Conservation (phyloP, 2,888 invertebrate genomes). For the Ryuthela nishihirai region DNA sequence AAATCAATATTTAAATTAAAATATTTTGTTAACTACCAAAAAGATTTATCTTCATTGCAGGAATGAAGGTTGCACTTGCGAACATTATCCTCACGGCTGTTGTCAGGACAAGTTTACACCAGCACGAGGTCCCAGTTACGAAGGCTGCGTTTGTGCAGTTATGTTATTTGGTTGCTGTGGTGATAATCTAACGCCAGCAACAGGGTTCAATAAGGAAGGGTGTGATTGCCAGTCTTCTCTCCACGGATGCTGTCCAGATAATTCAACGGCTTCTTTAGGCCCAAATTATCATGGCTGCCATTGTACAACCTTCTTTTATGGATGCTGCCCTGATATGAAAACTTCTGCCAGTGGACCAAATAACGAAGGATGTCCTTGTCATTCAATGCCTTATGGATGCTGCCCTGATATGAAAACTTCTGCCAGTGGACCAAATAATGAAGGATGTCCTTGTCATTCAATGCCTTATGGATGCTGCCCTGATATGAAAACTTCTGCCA, state of each 20-base stretch:
- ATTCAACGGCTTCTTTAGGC: slow-evolving; percentile 45
- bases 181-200: slow-evolving; percentile 47
- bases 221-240: slow-evolving; percentile 20
- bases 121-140: slow-evolving; percentile 57
- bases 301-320: slow-evolving; percentile 40
- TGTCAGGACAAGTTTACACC: slow-evolving; percentile 70
- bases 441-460: slow-evolving; percentile 58
- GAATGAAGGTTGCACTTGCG: slow-evolving; percentile 57
- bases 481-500: slow-evolving; percentile 71
- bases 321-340: slow-evolving; percentile 66
- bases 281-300: slow-evolving; percentile 44
- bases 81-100: slow-evolving; percentile 55
- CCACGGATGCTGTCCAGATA: slow-evolving; percentile 49
- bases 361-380: slow-evolving; percentile 43
- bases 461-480: slow-evolving; percentile 80
- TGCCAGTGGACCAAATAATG: slow-evolving; percentile 59
- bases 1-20: too few relatives aligned
- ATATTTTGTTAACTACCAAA: neutral
- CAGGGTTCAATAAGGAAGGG: slow-evolving; percentile 18
- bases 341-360: slow-evolving; percentile 59
- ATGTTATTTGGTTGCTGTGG: slow-evolving; percentile 54
- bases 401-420: slow-evolving; percentile 49
- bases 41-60: slow-evolving; percentile 40
- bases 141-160: slow-evolving; percentile 58
- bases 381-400: slow-evolving; percentile 56